These are phyloP conservation scores for Oenanthe oenanthe DNA, from an alignment of 2,113 vertebrate genomes.

Conservation along the genomic window DNA sequence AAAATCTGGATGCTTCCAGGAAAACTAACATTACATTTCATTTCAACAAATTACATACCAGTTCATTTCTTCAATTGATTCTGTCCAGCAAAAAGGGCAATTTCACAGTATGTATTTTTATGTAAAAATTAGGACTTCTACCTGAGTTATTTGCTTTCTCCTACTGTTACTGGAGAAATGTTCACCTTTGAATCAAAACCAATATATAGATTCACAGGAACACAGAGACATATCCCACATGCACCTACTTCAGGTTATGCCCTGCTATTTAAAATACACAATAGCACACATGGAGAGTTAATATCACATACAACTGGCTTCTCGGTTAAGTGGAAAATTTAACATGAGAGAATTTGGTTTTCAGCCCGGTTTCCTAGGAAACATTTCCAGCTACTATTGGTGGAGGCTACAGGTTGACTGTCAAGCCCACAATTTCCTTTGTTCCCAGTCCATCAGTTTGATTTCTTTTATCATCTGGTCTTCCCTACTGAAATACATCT, in stretches of 20 bases:
- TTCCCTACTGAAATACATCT: background rate
- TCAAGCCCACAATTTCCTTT: background rate
- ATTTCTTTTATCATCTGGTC: slow-evolving; percentile 6
- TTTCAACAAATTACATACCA: background rate
- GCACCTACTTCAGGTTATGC: background rate
- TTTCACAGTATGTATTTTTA: background rate
- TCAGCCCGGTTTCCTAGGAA: slow-evolving; percentile 42
- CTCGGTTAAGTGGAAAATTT: slow-evolving; percentile 15
- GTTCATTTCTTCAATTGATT: background rate
- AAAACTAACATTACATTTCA: background rate
- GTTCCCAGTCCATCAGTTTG: background rate
- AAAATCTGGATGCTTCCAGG: background rate
- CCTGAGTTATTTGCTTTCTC: background rate
- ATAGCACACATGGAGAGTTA: background rate
- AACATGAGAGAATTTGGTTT: background rate
- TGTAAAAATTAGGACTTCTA: background rate
- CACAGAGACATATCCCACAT: background rate
- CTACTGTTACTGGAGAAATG: background rate
- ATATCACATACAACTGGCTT: background rate
- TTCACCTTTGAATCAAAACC: background rate
- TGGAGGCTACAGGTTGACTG: background rate
- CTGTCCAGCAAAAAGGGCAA: background rate
- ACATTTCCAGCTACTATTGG: slow-evolving; percentile 4
- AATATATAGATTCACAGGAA: background rate
- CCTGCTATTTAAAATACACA: slow-evolving; percentile 5